Conservation (phyloP, 2,797 vertebrate species). For the Spondyliosoma cantharus region DNA sequence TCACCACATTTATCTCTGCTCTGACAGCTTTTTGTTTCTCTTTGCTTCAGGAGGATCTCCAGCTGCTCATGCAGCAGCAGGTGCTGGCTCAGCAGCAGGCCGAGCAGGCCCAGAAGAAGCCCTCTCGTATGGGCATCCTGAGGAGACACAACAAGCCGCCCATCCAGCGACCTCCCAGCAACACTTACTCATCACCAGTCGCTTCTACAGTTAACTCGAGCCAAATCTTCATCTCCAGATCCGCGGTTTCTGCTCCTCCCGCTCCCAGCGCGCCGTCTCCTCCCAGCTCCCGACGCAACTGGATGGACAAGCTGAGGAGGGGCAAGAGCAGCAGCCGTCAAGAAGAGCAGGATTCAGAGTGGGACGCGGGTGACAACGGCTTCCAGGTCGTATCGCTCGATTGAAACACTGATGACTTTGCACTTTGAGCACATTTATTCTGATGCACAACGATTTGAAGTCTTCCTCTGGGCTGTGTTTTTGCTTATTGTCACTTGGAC, state of each 20-base stretch:
- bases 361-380: constrained; percentile 25
- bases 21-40: constrained; percentile 12
- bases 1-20: not conserved
- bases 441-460: constrained; percentile 6
- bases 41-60: constrained; percentile 85
- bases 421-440: not conserved
- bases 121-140: constrained; percentile 73
- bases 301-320: constrained; percentile 79
- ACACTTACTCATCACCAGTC: not conserved
- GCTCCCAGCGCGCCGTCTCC: constrained; percentile 13
- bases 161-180: constrained; percentile 58
- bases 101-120: constrained; percentile 80
- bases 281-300: constrained; percentile 56
- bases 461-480: not conserved
- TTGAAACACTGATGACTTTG: constrained; percentile 51
- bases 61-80: constrained; percentile 83
- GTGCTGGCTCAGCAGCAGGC: constrained; percentile 84
- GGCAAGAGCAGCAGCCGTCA: constrained; percentile 43
- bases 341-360: constrained; percentile 33
- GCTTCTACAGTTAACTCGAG: constrained; percentile 47
- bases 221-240: constrained; percentile 57
- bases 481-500: not conserved
- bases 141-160: constrained; percentile 65
- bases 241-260: not conserved
- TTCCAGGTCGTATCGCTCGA: constrained; percentile 82